Conservation (phyloP, 53 echinoderm and acorn worm species). For the Holothuria leucospilota region DNA sequence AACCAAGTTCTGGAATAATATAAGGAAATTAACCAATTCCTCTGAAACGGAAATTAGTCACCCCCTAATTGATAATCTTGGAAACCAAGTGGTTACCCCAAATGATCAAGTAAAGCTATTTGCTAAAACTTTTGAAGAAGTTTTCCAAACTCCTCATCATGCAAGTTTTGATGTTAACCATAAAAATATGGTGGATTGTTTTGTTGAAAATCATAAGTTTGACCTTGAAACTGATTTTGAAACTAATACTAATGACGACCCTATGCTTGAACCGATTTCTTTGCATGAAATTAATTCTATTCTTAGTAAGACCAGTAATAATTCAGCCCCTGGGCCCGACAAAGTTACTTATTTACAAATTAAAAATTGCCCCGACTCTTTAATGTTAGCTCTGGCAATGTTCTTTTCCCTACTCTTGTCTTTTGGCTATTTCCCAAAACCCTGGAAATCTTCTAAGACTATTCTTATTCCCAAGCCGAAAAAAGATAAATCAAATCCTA, state of each 20-base stretch:
- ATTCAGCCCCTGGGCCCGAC: neutral
- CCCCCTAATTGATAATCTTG: neutral
- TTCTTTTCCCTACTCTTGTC: neutral
- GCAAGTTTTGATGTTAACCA: neutral
- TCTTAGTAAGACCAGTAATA: neutral
- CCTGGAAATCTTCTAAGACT: conserved; percentile 4
- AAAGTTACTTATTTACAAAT: neutral
- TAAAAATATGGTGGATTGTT: neutral
- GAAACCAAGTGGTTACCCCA: neutral
- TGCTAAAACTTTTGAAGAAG: neutral
- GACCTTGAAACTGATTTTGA: neutral
- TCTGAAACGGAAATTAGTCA: too few relatives aligned
- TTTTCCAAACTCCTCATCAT: neutral
- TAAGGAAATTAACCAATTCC: neutral
- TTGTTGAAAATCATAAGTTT: neutral
- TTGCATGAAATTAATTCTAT: neutral
- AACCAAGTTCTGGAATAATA: neutral
- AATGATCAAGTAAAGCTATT: neutral
- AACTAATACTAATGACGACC: neutral
- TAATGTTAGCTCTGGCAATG: neutral
- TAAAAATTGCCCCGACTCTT: neutral
- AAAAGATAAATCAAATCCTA: too few relatives aligned
- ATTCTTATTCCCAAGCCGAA: too few relatives aligned
- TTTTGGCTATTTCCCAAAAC: neutral
- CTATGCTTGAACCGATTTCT: neutral